A percentile compares a stretch with the other conserved stretches of the same genome.
phyloP scores from a whole-genome alignment of 1,140 invertebrate species.

The Drosophila repleta region DNA sequence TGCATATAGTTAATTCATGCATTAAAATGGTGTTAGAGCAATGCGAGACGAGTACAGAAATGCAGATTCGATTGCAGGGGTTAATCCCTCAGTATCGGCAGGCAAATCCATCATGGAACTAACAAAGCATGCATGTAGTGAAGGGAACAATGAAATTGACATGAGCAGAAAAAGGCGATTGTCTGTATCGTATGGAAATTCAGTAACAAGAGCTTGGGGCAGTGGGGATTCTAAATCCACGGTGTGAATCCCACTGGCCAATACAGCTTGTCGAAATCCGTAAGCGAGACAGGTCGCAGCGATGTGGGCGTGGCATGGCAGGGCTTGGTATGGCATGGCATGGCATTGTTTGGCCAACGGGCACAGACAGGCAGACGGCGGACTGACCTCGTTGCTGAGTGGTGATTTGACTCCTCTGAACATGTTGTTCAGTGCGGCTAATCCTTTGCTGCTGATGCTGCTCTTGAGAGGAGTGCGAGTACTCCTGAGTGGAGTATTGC shows the following conservation, averaged over 20 bases:
- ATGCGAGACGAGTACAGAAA: background rate
- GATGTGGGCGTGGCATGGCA: constrained; percentile 27
- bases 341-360: constrained; percentile 24
- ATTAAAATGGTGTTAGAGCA: background rate
- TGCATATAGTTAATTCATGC: background rate
- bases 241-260: constrained; percentile 74
- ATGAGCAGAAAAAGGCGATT: constrained; percentile 20
- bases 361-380: constrained; percentile 12
- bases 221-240: constrained; percentile 72
- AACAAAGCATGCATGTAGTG: constrained; percentile 16
- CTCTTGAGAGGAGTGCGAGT: constrained; percentile 76
- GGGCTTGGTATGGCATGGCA: constrained; percentile 12
- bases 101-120: background rate
- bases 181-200: constrained; percentile 28
- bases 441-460: constrained; percentile 87
- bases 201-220: constrained; percentile 51
- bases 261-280: constrained; percentile 35
- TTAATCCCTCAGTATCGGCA: background rate
- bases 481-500: constrained; percentile 84
- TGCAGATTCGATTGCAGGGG: background rate
- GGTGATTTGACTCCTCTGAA: constrained; percentile 89
- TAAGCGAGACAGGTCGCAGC: constrained; percentile 1
- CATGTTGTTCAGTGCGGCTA: constrained; percentile 89
- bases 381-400: constrained; percentile 91
- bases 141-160: background rate